Evolutionary conservation across 1,140 invertebrate genomes (phyloP), one percentile per base, ranked within the genome.

Genomic region (Phenacoccus solenopsis): DNA sequence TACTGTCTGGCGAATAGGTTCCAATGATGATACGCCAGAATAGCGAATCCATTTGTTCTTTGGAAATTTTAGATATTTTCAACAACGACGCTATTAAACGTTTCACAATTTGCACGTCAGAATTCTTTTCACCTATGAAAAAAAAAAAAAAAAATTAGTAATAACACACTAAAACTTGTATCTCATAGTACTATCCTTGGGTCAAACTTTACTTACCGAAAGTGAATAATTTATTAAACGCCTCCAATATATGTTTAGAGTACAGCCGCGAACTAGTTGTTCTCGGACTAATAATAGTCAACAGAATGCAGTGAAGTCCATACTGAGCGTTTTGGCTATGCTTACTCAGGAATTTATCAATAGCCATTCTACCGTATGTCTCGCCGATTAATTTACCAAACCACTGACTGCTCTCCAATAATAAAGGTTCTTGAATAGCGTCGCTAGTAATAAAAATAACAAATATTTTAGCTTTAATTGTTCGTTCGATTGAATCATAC

Each of bases 321-420:
- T 64, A 64, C 22, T 64, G 59, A 3, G 59, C 21, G 9, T 64
- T 24, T 24, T 64, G 59, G 25, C 59, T 22, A 16, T 64, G 59
- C 25, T 64, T 49, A 30, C 74, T 73, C 71, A 94, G 94, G 74
- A 95, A 93, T 71, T 85, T 81, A 70, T 90, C 87, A 73, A 96
- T 84, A 0, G 93, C 92, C 74, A 86, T 84, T 59, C 89, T 84
- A 0, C 92, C 93, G 0, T 87, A 82, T 13, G 87, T 81, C 72
- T 88, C 89, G 28, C 94, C 91, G 10, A 96, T 76, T 67, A 93
- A 83, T 72, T 87, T 86, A 78, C 94, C 91, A 85, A 94, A 89
- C 75, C 92, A 94, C 72, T 88, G 84, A 9, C 90, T 77, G 75
- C 86, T 89, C 71, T 87, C 85, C 72, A 86, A 84, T 5, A 89